Evolutionary conservation across 2,888 invertebrate genomes (phyloP), one percentile per base, ranked within the genome.

Genomic region (Dryadula phaetusa): DNA sequence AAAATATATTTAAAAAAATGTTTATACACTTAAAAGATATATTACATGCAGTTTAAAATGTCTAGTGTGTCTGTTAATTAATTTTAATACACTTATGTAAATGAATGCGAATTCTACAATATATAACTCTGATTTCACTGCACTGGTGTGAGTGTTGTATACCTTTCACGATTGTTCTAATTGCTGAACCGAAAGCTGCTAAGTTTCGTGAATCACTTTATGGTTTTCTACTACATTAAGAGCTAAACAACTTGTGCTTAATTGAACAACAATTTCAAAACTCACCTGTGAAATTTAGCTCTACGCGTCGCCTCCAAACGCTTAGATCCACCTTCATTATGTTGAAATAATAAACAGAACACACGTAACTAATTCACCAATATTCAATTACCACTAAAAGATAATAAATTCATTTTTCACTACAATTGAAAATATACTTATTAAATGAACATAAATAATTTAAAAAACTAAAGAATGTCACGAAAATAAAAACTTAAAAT

Each of bases 311-410:
- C 83, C 86, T 85, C 87, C 88, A 82, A 82, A 77, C 75, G 70
- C 74, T 81, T 75, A 80, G 79, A 78, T 84, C 85, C 87, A 87
- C 85, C 87, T 86, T 90, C 92, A 92, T 90, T 82, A 80, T 88
- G 82, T 86, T 80, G 84, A 85, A 86, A 85, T 81, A 82, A 82
- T 77, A 79, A 83, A 84, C 76, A 82, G 84, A 83, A 84, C 83
- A 80, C 77, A 73, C 79, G 58, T 66, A 65, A 67, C 65, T 66
- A 67, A 72, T 58, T 67, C 70, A 67, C 62, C 22, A 60, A 67
- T 32, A 40, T 46, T 44, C 65, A 60, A 66, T 52, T 40, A 56
- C 63, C 68, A 69, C 46, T 54, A 22, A 54, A 22, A 34, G 28
- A 60, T 44, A 14, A 12, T 44, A 60, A 72, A 81, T 74, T 82